Evolutionary conservation across 2,888 invertebrate genomes (phyloP), one percentile per base, ranked within the genome.

Genomic region (Argyra leucocephala): DNA sequence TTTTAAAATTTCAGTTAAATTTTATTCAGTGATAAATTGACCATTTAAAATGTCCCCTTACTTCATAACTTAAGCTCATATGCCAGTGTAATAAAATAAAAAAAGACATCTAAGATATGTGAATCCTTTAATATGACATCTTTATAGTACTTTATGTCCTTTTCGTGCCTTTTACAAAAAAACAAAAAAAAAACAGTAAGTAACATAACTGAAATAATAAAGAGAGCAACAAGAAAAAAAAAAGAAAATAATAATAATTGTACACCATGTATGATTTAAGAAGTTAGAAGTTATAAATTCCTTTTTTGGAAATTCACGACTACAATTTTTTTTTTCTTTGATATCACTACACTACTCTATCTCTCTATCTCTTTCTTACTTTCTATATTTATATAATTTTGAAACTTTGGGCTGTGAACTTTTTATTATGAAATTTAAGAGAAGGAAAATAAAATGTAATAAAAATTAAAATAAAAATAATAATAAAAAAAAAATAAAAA

Each of bases 21-120:
- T n/a, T n/a, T n/a, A n/a, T n/a, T n/a, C n/a, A n/a, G n/a, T n/a
- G 3, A 48, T 10, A 48, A 48, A 48, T 48, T 48, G 18, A 48
- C 18, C 12, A 18, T 48, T 18, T 48, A 48, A 48, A 48, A 12
- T 48, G 48, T 7, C 31, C 7, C 7, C 7, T 31, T 26, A 6
- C 4, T 26, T 6, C 26, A 26, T 9, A 10, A 15, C 18, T 18
- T 15, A 48, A 48, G 12, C 15, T 18, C 18, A 48, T 48, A 2
- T 48, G n/a, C 9, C 48, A 48, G n/a, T 48, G 18, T 48, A 48
- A 48, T 48, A 48, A 48, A 48, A 48, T 48, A 48, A 48, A 48
- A 48, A 48, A n/a, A 48, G 48, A 48, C 48, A 48, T 48, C 48
- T 48, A 48, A 48, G 48, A 48, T 48, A 48, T 48, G 48, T 48